These are phyloP conservation scores for Dipodomys spectabilis DNA, from an alignment of 2,113 vertebrate species.

Conservation along the genomic window DNA sequence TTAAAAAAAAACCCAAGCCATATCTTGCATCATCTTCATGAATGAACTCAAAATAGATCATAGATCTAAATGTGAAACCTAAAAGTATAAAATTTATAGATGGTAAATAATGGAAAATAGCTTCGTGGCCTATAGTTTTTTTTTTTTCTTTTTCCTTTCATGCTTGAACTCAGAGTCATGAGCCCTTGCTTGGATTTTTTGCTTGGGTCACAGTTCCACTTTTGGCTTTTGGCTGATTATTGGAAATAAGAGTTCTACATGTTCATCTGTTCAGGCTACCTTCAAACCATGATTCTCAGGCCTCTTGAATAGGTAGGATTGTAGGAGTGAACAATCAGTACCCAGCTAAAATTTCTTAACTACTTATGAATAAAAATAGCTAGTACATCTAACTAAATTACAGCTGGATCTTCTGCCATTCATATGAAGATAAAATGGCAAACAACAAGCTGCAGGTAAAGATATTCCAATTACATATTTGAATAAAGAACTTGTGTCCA, in stretches of 20 bases:
- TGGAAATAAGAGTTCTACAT: no score
- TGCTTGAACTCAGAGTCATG: no score
- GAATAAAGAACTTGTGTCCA: not conserved
- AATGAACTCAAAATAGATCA: not conserved
- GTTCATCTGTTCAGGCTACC: no score
- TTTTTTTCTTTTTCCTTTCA: no score
- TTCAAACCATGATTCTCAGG: no score
- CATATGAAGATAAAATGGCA: not conserved
- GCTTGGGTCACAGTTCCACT: no score
- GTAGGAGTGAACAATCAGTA: no score
- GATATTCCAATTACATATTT: not conserved
- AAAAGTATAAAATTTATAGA: not conserved
- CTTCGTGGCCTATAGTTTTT: not conserved
- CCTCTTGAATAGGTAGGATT: no score
- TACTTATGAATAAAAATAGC: not conserved
- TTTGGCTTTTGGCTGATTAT: no score
- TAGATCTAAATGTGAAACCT: not conserved
- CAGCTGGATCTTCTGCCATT: not conserved
- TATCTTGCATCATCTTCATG: not conserved
- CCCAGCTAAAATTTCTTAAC: not conserved
- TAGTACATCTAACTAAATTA: not conserved
- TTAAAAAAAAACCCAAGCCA: not conserved
- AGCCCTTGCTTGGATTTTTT: no score
- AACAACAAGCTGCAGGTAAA: not conserved
- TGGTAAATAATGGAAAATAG: not conserved